These are phyloP conservation scores for Nipponacmea schrenckii DNA, from an alignment of 2,888 invertebrate genomes.

Conservation along the genomic window DNA sequence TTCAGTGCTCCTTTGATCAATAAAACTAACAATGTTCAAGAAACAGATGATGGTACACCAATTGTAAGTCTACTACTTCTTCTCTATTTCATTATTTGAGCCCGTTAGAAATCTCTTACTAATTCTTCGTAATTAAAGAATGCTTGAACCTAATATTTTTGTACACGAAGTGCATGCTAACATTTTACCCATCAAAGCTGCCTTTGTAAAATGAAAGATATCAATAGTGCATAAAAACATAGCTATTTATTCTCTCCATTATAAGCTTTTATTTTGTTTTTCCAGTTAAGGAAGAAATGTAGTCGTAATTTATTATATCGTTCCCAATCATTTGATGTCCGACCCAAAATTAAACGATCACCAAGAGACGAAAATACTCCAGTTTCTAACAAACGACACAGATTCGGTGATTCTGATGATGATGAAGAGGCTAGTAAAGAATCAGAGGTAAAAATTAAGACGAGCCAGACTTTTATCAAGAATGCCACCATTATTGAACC, in stretches of 20 bases:
- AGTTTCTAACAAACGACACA: conserved; percentile 68
- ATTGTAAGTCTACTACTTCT: conserved; percentile 37
- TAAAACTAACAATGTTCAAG: conserved; percentile 24
- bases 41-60: conserved; percentile 41
- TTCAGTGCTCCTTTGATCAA: conserved; percentile 51
- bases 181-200: no score
- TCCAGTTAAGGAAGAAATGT: conserved; percentile 10
- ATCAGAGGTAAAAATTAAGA: no score
- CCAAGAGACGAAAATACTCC: conserved; percentile 72
- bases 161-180: no score
- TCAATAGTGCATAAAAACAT: background rate
- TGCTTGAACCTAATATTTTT: no score
- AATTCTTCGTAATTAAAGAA: no score
- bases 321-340: conserved; percentile 45
- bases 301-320: conserved; percentile 30
- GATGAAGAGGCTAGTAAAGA: background rate
- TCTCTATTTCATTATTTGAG: no score
- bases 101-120: no score
- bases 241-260: background rate
- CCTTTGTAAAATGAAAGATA: no score
- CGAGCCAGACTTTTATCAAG: no score
- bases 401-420: background rate
- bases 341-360: conserved; percentile 73
- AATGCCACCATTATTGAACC: background rate
- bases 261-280: background rate